Evolutionary conservation across 2,888 invertebrate genomes (phyloP), one percentile per base, ranked within the genome.

Genomic region (Tipula vernalis): DNA sequence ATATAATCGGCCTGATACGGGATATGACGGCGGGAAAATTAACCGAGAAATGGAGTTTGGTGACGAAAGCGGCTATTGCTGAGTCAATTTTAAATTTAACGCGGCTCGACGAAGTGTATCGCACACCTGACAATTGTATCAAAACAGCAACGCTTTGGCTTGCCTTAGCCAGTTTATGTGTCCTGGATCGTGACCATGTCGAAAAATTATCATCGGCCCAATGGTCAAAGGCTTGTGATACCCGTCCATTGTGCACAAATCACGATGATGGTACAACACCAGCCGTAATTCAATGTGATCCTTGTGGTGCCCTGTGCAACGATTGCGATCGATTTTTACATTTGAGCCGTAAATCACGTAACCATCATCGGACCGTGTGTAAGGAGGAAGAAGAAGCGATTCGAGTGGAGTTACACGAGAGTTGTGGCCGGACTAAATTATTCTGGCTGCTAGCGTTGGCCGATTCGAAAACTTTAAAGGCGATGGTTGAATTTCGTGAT

Each of bases 311-410:
- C 88, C 93, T 99, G 44, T 99, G 99, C 91, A 96, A 96, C 0
- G 99, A 99, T 90, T 99, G 99, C 91, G 99, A 99, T 92, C 94
- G 98, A 87, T 97, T 98, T 90, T 92, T 99, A 87, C 99, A 99
- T 92, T 94, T 99, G 87, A 98, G 97, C 90, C 94, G 98, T 86
- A 95, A 95, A 89, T 97, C 97, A 0, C 93, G 97, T 87, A 93
- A 94, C 88, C 99, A 99, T 91, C 95, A 96, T 88, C 92, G 98
- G 91, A 92, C 92, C 83, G 91, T 91, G 0, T 98, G 98, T 92
- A 98, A 98, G 91, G 98, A 98, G 90, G 98, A 98, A 90, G 98
- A 98, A 90, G 98, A 98, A 90, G 97, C 98, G 0, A 98, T 99
- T 88, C 96, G 97, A 88, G 97, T 99, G 5, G 98, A 99, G 91